Conservation (phyloP, 2,888 invertebrate species). For the Pyrochroa serraticornis region DNA sequence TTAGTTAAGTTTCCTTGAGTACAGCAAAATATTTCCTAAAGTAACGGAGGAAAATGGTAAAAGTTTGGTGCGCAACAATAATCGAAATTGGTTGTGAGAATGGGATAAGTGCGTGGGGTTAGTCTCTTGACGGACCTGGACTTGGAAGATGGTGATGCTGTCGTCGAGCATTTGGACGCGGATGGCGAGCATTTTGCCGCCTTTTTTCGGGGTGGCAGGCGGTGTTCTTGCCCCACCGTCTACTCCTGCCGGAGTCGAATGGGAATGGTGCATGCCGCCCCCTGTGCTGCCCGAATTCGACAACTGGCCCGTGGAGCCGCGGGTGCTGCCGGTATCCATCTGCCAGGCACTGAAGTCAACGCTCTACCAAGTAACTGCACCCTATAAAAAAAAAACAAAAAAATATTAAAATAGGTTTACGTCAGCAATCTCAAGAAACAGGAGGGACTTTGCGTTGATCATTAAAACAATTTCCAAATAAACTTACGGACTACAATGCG, state of each 20-base stretch:
- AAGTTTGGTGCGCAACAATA: no score
- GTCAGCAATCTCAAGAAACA: slow-evolving; percentile 18
- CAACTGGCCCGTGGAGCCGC: slow-evolving; percentile 56
- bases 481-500: no score
- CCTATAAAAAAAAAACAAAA: slow-evolving; percentile 32
- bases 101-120: no score
- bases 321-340: slow-evolving; percentile 47
- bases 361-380: slow-evolving; percentile 37
- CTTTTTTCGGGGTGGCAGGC: slow-evolving; percentile 80
- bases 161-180: slow-evolving; percentile 90
- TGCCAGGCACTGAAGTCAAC: slow-evolving; percentile 1
- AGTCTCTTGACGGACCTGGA: slow-evolving; percentile 71
- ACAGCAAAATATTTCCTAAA: no score
- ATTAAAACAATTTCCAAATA: no score
- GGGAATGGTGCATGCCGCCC: slow-evolving; percentile 77
- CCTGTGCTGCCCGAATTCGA: slow-evolving; percentile 52
- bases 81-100: no score
- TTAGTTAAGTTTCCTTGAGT: no score
- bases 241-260: slow-evolving; percentile 84
- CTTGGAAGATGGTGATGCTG: slow-evolving; percentile 88
- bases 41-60: no score
- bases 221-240: slow-evolving; percentile 78
- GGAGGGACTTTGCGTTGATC: no score
- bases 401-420: slow-evolving; percentile 27
- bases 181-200: slow-evolving; percentile 88